Conservation (phyloP, 2,113 vertebrate species). For the Chaenogobius annularis region DNA sequence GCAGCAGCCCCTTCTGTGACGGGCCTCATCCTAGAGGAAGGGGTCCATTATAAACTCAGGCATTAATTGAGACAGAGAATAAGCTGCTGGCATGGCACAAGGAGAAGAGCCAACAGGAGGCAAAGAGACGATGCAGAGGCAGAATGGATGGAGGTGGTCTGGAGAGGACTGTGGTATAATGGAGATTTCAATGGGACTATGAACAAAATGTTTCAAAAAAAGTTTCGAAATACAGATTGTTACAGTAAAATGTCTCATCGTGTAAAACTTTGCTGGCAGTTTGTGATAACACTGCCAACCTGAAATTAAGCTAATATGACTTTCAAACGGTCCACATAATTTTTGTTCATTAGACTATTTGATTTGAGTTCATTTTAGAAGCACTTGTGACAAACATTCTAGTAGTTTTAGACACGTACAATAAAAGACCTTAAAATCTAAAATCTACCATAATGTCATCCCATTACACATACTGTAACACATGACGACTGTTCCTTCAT, state of each 20-base stretch:
- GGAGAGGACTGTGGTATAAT: slow-evolving; percentile 29
- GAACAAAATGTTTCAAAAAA: no score
- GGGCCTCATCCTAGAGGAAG: slow-evolving; percentile 74
- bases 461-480: no score
- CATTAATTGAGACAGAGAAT: slow-evolving; percentile 73
- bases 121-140: slow-evolving; percentile 31
- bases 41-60: slow-evolving; percentile 73
- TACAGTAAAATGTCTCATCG: background rate
- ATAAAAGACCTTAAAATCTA: no score
- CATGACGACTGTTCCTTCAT: background rate
- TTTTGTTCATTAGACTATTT: background rate
- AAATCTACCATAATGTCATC: no score
- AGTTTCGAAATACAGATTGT: background rate
- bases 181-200: slow-evolving; percentile 21
- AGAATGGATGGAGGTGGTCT: slow-evolving; percentile 46
- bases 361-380: background rate
- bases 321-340: background rate
- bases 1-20: slow-evolving; percentile 69
- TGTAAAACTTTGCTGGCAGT: background rate
- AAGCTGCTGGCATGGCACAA: slow-evolving; percentile 58
- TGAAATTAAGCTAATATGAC: background rate
- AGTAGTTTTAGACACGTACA: background rate
- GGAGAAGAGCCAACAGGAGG: slow-evolving; percentile 62
- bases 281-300: background rate
- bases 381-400: background rate